Evolutionary conservation across 2,797 vertebrate species (phyloP), one percentile per base, ranked within the genome.

Genomic region (Cyprinella venusta): DNA sequence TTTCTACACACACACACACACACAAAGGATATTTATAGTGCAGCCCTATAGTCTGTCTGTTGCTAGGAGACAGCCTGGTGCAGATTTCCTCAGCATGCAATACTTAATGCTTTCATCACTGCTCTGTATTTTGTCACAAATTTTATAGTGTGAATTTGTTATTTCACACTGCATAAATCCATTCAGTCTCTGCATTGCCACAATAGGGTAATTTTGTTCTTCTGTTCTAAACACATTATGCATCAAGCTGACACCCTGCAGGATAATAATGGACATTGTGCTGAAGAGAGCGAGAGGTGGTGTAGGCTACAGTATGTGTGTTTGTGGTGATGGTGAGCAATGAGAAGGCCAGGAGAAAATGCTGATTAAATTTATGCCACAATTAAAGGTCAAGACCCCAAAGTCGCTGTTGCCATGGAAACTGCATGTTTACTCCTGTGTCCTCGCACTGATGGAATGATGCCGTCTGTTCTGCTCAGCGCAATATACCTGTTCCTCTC

Each of bases 21-120:
- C 36, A 67, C 56, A 79, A 61, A 54, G 33, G 86, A 87, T 91
- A 91, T 90, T 91, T 90, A 88, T 90, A 89, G 89, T 85, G 75
- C 80, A 82, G 77, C 86, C 88, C 86, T 80, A 84, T 88, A 56
- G 79, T 89, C 90, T 89, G 87, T 79, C 87, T 89, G 90, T 89
- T 90, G 88, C 87, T 88, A 90, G 87, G 89, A 87, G 83, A 90
- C 88, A 56, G 80, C 50, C 81, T 75, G 64, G 84, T 81, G 86
- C 81, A 88, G 88, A 86, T 82, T 85, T 88, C 85, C 85, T 85
- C 78, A 76, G 70, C 75, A 84, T 88, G 87, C 83, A 76, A 87
- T 88, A 81, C 86, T 81, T 80, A 81, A 82, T 81, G 80, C 85
- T 88, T 87, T 84, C 78, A 87, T 87, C 86, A 83, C 79, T 68